Evolutionary conservation across 1,140 invertebrate genomes (phyloP), one percentile per base, ranked within the genome.

Genomic region (Armadillidium nasatum): DNA sequence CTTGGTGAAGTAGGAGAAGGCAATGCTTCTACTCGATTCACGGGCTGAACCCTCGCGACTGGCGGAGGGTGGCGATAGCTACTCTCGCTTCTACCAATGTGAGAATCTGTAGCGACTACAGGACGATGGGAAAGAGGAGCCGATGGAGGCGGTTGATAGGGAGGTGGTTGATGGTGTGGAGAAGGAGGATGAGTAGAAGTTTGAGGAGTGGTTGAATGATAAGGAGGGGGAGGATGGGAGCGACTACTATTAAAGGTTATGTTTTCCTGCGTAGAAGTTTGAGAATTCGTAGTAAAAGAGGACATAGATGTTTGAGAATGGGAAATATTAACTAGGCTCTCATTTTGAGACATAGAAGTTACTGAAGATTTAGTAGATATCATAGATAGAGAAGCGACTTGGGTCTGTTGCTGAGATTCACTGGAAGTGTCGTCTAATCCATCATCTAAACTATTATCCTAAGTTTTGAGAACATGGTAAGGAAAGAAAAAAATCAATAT

Each of bases 21-120:
- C 10, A 74, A 75, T 66, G 72, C 72, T 66, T 78, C 77, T 22
- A 70, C 77, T 43, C 77, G 54, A 75, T 77, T 80, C 22, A 80
- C 79, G 4, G 79, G 79, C 21, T 69, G 73, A 22, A 80, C 79
- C 33, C 79, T 75, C 13, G 79, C 79, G 44, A 80, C 76, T 15
- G 76, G 75, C 50, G 78, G 78, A 22, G 78, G 78, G 73, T 79
- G 78, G 44, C 74, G 75, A 54, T 80, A 77, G n/a, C 73, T 73
- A 70, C 73, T 76, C 70, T 78, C 77, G 43, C 71, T 70, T 43
- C 77, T 73, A 44, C 60, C 69, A 54, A 46, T 60, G 13, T 21
- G 22, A 43, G 69, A 15, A 33, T 54, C n/a, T 10, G 76, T 45
- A 23, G 67, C n/a, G 76, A 67, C 43, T 10, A 54, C 67, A 71